Evolutionary conservation across 1,140 invertebrate species (phyloP).

Genomic region (Anastrepha obliqua): DNA sequence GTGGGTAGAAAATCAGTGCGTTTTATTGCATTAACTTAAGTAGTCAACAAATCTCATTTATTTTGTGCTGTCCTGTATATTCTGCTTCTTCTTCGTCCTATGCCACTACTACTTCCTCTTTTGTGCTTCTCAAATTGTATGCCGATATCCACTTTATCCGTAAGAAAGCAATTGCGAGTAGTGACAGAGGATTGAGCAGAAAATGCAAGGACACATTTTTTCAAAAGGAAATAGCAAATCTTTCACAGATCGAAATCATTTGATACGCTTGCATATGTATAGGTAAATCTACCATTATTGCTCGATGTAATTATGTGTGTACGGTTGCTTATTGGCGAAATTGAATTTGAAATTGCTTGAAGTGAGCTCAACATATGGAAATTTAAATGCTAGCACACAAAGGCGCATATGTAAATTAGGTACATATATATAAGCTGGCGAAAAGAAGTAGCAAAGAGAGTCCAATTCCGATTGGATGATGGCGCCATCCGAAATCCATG

Average conservation of each 20-base stretch:
- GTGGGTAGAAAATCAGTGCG: not conserved
- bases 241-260: too few species aligned
- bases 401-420: not conserved
- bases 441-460: not conserved
- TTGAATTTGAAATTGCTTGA: conserved; percentile 6
- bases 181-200: not conserved
- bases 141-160: too few species aligned
- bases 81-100: not conserved
- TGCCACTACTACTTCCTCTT: too few species aligned
- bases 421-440: not conserved
- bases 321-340: not conserved
- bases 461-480: not conserved
- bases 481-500: not conserved
- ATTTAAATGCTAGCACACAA: not conserved
- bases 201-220: conserved; percentile 26
- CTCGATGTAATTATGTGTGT: not conserved
- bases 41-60: conserved; percentile 39
- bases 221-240: not conserved
- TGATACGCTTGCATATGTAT: too few species aligned
- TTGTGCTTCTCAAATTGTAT: too few species aligned
- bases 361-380: conserved; percentile 13
- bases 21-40: conserved; percentile 22
- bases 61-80: not conserved
- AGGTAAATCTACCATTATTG: too few species aligned
- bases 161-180: too few species aligned